Percentiles rank a stretch among this genome's conserved stretches.
Conservation (phyloP, 2,797 vertebrate species). For the Trematomus bernacchii region DNA sequence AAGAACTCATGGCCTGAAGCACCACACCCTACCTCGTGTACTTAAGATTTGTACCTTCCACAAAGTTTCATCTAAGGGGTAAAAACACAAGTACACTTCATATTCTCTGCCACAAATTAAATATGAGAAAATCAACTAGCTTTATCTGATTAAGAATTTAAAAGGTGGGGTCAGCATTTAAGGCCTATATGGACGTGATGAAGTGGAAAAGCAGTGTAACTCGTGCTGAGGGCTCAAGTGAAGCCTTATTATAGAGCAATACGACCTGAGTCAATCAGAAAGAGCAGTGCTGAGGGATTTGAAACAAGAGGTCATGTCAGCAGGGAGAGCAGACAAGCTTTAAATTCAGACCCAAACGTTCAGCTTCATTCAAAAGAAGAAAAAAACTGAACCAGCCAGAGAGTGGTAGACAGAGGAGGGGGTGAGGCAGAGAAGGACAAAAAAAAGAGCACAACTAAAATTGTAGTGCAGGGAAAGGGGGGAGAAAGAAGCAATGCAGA, state of each 20-base stretch:
- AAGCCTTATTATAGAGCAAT: background rate
- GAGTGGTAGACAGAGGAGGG: conserved; percentile 17
- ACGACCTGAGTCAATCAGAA: conserved; percentile 4
- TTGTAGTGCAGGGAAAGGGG: conserved; percentile 34
- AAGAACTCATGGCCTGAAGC: conserved; percentile 14
- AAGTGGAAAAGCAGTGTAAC: background rate
- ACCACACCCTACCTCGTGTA: conserved; percentile 28
- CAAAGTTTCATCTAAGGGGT: background rate
- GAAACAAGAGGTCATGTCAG: conserved; percentile 52
- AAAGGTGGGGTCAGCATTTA: background rate
- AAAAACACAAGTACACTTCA: background rate
- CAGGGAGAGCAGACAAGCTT: conserved; percentile 24
- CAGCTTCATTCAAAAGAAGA: conserved; percentile 30
- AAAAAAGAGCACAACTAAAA: conserved; percentile 33
- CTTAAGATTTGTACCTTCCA: conserved; percentile 15
- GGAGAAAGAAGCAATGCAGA: conserved; percentile 27
- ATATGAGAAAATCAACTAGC: conserved; percentile 7
- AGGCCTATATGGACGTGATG: background rate
- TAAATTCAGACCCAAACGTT: conserved; percentile 35
- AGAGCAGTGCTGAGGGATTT: conserved; percentile 24
- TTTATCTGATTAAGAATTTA: background rate
- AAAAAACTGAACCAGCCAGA: conserved; percentile 23
- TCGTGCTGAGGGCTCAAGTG: conserved; percentile 3
- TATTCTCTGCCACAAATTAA: background rate
- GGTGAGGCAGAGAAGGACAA: background rate